Conservation (phyloP, 35 echinoderm and acorn worm genomes). For the Apostichopus japonicus region DNA sequence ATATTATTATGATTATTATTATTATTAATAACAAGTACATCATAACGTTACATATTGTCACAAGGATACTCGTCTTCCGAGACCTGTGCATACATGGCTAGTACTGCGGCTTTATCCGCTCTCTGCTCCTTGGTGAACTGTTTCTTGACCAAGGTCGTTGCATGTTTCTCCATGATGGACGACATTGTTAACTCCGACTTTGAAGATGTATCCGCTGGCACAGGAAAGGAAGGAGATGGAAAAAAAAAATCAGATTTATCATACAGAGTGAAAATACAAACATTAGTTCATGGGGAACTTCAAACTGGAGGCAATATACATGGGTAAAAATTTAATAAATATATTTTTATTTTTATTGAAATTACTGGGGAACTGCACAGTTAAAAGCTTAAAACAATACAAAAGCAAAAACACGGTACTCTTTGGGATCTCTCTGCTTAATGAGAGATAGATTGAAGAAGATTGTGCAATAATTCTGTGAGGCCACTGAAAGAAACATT, state of each 20-base stretch:
- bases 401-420: no score
- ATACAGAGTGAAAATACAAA: neutral
- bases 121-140: slow-evolving; percentile 33
- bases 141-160: slow-evolving; percentile 65
- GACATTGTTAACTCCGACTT: slow-evolving; percentile 56
- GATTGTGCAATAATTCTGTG: no score
- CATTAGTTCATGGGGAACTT: neutral
- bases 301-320: neutral
- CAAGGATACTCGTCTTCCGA: slow-evolving; percentile 89
- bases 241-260: neutral
- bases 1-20: no score
- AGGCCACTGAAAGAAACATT: no score
- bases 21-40: no score
- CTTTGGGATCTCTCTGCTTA: no score
- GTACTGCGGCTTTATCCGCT: slow-evolving; percentile 58
- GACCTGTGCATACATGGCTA: slow-evolving; percentile 68
- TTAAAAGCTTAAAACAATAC: no score
- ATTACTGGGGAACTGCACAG: no score
- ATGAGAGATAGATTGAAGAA: no score
- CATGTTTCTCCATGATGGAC: slow-evolving; percentile 80
- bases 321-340: neutral
- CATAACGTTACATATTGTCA: no score
- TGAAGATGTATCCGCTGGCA: neutral
- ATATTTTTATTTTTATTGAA: neutral
- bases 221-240: neutral